Base-by-base conservation (phyloP, 2,888 invertebrate genomes). In the Rhimphoctona megacephalus region DNA sequence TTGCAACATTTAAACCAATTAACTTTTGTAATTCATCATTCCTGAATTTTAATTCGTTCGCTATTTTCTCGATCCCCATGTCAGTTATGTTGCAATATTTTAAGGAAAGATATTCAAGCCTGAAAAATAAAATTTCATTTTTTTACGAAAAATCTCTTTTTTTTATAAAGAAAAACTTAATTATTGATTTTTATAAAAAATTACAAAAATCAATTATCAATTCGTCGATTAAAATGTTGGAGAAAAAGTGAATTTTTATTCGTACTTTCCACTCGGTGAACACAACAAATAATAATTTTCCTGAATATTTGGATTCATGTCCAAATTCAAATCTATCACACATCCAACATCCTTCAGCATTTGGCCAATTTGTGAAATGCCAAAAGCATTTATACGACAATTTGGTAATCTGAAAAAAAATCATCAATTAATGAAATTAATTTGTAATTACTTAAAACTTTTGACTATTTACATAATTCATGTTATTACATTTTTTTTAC, bases 281-380 rank as follows among this genome's bases (percentile, higher is more conserved):
- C 94, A 90, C 1, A 94, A 89, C 19, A 92, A 85, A 80, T 92
- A 85, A 88, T 92, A 93, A 88, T 94, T 94, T 79, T 94, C 92
- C n/a, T 89, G 88, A 4, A 81, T 61, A 78, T 93, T 93, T 8
- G 93, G 93, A 90, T 94, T 94, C 73, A 92, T 92, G 78, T 93
- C 92, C n/a, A 94, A 81, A 86, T 92, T 93, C 36, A 94, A 72
- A 43, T 93, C 92, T n/a, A 79, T 89, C 72, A 94, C 87, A 57
- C 90, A 91, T 33, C 87, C 85, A 30, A 91, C 88, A 74, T 89
- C 85, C 36, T 74, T 86, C 0, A 94, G 73, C 74, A 93, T 91
- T 9, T 88, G 87, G 36, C 91, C 90, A 57, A 94, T 89, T 73
- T 90, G 90, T 82, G 88, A 83, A 46, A 94, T 82, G 46, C 93